Percentiles rank a stretch among this genome's conserved stretches.
These are phyloP conservation scores for Bombyx huttoni DNA, from an alignment of 2,888 invertebrate genomes.

Conservation along the genomic window DNA sequence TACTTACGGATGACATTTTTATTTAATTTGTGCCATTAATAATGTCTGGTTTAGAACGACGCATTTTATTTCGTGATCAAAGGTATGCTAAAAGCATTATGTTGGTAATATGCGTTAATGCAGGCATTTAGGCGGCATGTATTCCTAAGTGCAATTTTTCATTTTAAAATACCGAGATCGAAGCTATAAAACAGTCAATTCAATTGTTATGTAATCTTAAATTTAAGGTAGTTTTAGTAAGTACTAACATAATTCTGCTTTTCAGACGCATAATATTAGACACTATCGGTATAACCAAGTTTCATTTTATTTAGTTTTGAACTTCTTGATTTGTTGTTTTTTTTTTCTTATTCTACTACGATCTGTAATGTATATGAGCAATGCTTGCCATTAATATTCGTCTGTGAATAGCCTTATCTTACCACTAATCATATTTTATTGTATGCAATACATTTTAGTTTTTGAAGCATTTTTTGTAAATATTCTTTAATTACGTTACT, in stretches of 20 bases:
- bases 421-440: slow-evolving; percentile 24
- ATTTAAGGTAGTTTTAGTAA: background rate
- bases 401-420: slow-evolving; percentile 30
- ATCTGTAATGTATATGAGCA: background rate
- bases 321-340: background rate
- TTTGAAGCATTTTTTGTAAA: background rate
- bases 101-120: background rate
- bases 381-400: slow-evolving; percentile 13
- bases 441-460: background rate
- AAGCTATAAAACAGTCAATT: background rate
- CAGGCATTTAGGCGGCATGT: background rate
- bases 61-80: background rate
- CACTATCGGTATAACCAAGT: background rate
- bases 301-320: background rate
- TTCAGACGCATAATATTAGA: background rate
- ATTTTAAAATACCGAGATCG: background rate
- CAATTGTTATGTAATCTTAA: background rate
- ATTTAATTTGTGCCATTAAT: slow-evolving; percentile 20
- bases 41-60: slow-evolving; percentile 11
- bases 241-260: background rate
- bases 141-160: background rate
- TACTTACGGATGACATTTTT: slow-evolving; percentile 25
- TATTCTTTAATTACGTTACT: background rate
- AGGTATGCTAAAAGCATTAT: background rate
- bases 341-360: background rate